Evolutionary conservation across 2,888 invertebrate species (phyloP).

Genomic region (Synanthedon tipuliformis): DNA sequence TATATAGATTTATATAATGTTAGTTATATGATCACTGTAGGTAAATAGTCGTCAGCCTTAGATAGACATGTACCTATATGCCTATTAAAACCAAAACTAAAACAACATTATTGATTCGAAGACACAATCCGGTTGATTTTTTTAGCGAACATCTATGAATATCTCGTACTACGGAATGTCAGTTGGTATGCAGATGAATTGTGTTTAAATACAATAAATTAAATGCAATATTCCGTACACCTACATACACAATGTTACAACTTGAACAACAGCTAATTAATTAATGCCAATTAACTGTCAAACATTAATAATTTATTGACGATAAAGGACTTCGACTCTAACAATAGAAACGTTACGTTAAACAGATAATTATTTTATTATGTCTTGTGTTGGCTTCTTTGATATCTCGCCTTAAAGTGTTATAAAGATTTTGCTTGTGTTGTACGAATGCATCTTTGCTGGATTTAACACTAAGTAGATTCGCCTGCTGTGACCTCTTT

Average conservation of each 20-base stretch:
- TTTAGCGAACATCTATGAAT: no score
- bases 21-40: no score
- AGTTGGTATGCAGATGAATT: no score
- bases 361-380: background rate
- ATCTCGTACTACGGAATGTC: no score
- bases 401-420: background rate
- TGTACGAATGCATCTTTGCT: conserved; percentile 14
- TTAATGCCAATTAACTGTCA: background rate
- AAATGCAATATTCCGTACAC: no score
- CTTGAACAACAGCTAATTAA: background rate
- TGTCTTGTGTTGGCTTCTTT: background rate
- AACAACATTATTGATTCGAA: no score
- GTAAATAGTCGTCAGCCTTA: no score
- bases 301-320: background rate
- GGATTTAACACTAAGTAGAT: conserved; percentile 20
- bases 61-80: no score
- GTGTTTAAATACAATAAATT: no score
- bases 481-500: conserved; percentile 39
- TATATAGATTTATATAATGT: no score
- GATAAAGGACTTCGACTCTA: background rate
- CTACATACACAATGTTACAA: background rate
- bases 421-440: conserved; percentile 17
- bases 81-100: no score
- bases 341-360: background rate
- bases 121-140: no score